Conservation (phyloP, 2,888 invertebrate genomes). For the Papilio gigon region DNA sequence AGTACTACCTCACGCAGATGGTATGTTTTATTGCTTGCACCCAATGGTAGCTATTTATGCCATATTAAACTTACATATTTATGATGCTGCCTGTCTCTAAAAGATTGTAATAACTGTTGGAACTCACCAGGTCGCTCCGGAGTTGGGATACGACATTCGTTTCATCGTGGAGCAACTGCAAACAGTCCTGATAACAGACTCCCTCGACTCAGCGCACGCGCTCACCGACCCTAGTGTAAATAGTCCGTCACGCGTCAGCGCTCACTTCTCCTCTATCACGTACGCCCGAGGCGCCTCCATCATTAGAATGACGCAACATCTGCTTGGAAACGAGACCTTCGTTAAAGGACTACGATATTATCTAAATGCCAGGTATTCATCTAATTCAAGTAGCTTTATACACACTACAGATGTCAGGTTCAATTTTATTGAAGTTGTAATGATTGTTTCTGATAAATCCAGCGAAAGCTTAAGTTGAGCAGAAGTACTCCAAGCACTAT, state of each 20-base stretch:
- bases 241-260: conserved; percentile 81
- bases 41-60: background rate
- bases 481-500: background rate
- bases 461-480: background rate
- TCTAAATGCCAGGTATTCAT: conserved; percentile 71
- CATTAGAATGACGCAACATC: conserved; percentile 86
- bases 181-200: conserved; percentile 83
- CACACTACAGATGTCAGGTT: background rate
- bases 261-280: conserved; percentile 86
- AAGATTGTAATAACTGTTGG: background rate
- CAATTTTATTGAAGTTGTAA: background rate
- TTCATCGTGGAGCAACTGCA: conserved; percentile 88
- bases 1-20: conserved; percentile 83
- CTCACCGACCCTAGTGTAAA: conserved; percentile 80
- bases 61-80: no score
- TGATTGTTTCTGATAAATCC: no score
- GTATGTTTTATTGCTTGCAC: conserved; percentile 56
- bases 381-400: background rate
- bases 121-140: conserved; percentile 60
- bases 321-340: conserved; percentile 81
- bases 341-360: conserved; percentile 80
- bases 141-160: conserved; percentile 65
- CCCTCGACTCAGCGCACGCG: conserved; percentile 80
- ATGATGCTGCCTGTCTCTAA: no score
- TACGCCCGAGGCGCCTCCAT: conserved; percentile 85